These are phyloP conservation scores for Epinephelus coioides DNA, from an alignment of 2,797 vertebrate species.

Conservation along the genomic window DNA sequence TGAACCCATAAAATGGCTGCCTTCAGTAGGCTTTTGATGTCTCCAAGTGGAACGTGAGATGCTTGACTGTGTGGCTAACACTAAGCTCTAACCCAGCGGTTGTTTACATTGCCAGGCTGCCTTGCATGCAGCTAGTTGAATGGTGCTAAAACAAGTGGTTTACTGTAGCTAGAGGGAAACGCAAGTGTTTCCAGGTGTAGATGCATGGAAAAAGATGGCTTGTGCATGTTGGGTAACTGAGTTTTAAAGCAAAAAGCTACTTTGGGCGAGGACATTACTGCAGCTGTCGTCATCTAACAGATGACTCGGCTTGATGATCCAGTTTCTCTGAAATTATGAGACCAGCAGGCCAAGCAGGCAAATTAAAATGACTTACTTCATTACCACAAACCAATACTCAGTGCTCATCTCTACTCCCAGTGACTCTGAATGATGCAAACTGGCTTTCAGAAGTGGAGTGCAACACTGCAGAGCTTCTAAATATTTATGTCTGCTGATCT, in stretches of 20 bases:
- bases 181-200: constrained; percentile 63
- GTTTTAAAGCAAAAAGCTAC: constrained; percentile 34
- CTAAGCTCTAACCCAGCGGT: constrained; percentile 66
- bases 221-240: constrained; percentile 79
- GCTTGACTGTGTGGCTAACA: constrained; percentile 79
- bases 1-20: constrained; percentile 77
- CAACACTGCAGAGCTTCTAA: background rate
- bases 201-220: constrained; percentile 77
- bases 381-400: background rate
- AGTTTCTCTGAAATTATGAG: constrained; percentile 20
- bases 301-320: background rate
- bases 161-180: constrained; percentile 47
- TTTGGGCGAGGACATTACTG: constrained; percentile 7
- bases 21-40: constrained; percentile 72
- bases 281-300: constrained; percentile 11
- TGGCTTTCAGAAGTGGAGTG: background rate
- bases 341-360: constrained; percentile 1
- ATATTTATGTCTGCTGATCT: constrained; percentile 20
- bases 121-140: constrained; percentile 76
- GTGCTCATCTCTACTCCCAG: background rate
- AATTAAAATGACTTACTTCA: constrained; percentile 1
- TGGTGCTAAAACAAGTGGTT: constrained; percentile 67
- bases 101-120: constrained; percentile 70
- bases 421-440: constrained; percentile 9
- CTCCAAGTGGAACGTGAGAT: constrained; percentile 74